A percentile compares a stretch with the other conserved stretches of the same genome.
phyloP scores from a whole-genome alignment of 2,888 invertebrate genomes.

The Cerceris rybyensis region DNA sequence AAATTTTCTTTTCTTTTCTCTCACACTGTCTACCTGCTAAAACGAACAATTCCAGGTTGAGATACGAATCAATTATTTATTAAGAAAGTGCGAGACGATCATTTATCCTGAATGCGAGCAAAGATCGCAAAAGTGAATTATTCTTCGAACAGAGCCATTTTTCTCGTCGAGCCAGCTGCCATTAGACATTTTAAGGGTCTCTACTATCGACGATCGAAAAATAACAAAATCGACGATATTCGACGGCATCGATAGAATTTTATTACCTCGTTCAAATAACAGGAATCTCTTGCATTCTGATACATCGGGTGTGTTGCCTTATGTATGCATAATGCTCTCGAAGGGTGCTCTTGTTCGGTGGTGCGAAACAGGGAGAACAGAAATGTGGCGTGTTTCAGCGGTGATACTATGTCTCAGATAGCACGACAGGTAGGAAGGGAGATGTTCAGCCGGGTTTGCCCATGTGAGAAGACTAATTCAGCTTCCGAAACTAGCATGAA shows the following conservation, averaged over 20 bases:
- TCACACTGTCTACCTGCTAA: too few relatives aligned
- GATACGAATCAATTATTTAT: too few relatives aligned
- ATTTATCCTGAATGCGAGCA: too few relatives aligned
- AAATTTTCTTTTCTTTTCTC: too few relatives aligned
- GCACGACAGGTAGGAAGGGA: constrained; percentile 38
- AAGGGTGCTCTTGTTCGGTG: constrained; percentile 37
- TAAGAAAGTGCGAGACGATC: too few relatives aligned
- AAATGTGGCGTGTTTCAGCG: constrained; percentile 55
- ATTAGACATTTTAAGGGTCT: too few relatives aligned
- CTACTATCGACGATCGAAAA: too few relatives aligned
- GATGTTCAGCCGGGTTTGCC: constrained; percentile 33
- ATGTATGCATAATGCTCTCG: constrained; percentile 48
- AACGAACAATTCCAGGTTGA: too few relatives aligned
- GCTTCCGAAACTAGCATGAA: constrained; percentile 42
- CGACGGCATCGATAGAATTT: background rate
- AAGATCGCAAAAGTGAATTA: too few relatives aligned
- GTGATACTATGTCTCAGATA: constrained; percentile 52
- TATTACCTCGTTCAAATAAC: background rate
- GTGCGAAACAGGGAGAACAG: constrained; percentile 53
- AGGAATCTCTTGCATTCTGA: background rate
- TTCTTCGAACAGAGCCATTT: too few relatives aligned
- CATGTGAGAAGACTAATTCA: constrained; percentile 49
- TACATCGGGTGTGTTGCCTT: constrained; percentile 34
- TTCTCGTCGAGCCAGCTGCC: too few relatives aligned
- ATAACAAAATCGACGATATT: background rate